phyloP scores from a whole-genome alignment of 2,797 vertebrate genomes.

The Enteromius radiatus region DNA sequence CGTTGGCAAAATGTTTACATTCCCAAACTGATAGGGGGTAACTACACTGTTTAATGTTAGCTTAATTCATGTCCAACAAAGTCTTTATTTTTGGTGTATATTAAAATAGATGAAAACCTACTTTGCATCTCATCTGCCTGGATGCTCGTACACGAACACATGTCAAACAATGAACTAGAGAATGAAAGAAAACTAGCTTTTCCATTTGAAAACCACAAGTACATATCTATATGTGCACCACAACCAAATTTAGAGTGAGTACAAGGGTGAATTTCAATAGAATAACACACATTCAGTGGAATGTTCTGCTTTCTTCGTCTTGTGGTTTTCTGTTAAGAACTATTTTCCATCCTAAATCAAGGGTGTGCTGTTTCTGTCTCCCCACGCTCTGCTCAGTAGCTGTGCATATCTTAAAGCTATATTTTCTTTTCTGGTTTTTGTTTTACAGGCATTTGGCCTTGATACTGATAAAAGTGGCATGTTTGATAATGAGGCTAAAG shows the following conservation, averaged over 20 bases:
- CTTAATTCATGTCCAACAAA: neutral
- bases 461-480: neutral
- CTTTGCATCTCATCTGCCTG: neutral
- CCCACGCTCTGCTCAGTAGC: neutral
- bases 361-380: neutral
- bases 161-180: neutral
- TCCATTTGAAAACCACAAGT: neutral
- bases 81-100: neutral
- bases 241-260: conserved; percentile 4
- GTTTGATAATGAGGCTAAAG: neutral
- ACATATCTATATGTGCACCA: neutral
- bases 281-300: neutral
- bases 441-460: neutral
- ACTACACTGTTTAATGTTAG: neutral
- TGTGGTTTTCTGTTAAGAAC: conserved; percentile 18
- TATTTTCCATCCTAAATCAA: neutral
- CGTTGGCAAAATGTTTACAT: conserved; percentile 10
- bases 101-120: neutral
- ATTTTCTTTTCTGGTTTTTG: neutral
- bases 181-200: neutral
- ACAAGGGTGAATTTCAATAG: neutral
- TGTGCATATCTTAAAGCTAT: neutral
- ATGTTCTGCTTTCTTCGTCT: neutral
- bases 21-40: conserved; percentile 1
- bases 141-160: neutral